Evolutionary conservation across 1,140 invertebrate species (phyloP).

Genomic region (Harlomillsia oculata): DNA sequence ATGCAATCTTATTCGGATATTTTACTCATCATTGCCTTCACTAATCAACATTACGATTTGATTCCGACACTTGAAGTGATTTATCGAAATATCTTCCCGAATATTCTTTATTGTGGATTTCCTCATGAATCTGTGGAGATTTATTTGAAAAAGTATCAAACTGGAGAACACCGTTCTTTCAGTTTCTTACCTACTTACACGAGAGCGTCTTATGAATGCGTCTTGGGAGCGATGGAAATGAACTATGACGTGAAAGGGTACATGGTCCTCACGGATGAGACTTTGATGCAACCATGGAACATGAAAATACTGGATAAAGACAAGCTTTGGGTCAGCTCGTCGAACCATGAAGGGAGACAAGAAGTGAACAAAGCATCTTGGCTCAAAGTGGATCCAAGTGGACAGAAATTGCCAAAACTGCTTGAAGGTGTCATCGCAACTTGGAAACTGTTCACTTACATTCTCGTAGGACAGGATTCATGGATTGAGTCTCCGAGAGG

Average conservation of each 20-base stretch:
- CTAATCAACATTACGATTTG: slow-evolving; percentile 38
- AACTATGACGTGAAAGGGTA: slow-evolving; percentile 40
- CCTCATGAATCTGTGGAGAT: slow-evolving; percentile 37
- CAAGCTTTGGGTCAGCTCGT: slow-evolving; percentile 36
- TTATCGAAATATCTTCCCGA: slow-evolving; percentile 38
- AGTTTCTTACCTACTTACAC: slow-evolving; percentile 39
- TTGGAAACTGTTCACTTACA: slow-evolving; percentile 34
- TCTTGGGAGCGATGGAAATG: slow-evolving; percentile 40
- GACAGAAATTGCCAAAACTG: slow-evolving; percentile 36
- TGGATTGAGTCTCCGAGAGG: slow-evolving; percentile 18
- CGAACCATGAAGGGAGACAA: slow-evolving; percentile 29
- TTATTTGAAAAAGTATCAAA: slow-evolving; percentile 37
- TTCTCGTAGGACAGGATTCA: slow-evolving; percentile 33
- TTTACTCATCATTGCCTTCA: slow-evolving; percentile 39
- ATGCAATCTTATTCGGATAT: slow-evolving; percentile 29
- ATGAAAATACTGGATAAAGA: slow-evolving; percentile 32
- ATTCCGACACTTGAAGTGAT: slow-evolving; percentile 39
- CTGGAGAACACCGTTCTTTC: slow-evolving; percentile 36
- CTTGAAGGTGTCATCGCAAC: slow-evolving; percentile 35
- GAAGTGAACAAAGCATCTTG: slow-evolving; percentile 32
- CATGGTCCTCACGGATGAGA: slow-evolving; percentile 38
- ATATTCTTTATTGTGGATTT: slow-evolving; percentile 40
- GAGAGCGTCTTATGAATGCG: slow-evolving; percentile 38
- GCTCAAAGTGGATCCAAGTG: slow-evolving; percentile 36
- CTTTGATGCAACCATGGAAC: slow-evolving; percentile 37